Percentiles rank a stretch among this genome's conserved stretches.
phyloP scores from a whole-genome alignment of 1,140 invertebrate species.

The Ectropis grisescens region DNA sequence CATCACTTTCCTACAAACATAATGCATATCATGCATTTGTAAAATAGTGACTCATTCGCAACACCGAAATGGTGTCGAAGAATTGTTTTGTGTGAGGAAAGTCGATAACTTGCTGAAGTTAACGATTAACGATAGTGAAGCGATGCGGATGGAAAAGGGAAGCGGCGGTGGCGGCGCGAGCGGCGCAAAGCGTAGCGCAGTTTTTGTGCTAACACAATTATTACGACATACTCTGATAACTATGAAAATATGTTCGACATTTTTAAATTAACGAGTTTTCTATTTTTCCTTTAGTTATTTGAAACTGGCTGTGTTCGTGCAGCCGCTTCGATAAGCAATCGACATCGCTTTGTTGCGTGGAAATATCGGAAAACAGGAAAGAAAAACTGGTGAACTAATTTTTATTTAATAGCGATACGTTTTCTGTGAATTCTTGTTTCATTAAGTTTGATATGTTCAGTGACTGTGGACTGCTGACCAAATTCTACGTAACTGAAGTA shows the following conservation, averaged over 20 bases:
- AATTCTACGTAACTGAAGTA: too few species aligned
- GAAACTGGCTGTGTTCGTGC: too few species aligned
- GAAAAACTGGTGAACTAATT: too few species aligned
- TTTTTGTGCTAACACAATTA: constrained; percentile 45
- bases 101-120: not conserved
- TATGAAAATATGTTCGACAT: constrained; percentile 33
- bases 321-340: too few species aligned
- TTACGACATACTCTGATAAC: constrained; percentile 60
- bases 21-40: not conserved
- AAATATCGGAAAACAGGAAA: too few species aligned
- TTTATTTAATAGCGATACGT: too few species aligned
- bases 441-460: too few species aligned
- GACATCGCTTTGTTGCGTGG: too few species aligned
- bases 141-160: constrained; percentile 38
- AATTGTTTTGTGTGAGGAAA: not conserved
- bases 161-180: constrained; percentile 4
- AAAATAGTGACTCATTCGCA: too few species aligned
- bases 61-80: not conserved
- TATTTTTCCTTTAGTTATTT: too few species aligned
- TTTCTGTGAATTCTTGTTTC: too few species aligned
- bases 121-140: constrained; percentile 1
- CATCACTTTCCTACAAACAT: not conserved
- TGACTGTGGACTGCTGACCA: too few species aligned
- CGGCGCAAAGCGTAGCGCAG: constrained; percentile 19
- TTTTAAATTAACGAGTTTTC: constrained; percentile 8